Base-by-base conservation (phyloP, 1,140 invertebrate species). In the Drosophila lowei region DNA sequence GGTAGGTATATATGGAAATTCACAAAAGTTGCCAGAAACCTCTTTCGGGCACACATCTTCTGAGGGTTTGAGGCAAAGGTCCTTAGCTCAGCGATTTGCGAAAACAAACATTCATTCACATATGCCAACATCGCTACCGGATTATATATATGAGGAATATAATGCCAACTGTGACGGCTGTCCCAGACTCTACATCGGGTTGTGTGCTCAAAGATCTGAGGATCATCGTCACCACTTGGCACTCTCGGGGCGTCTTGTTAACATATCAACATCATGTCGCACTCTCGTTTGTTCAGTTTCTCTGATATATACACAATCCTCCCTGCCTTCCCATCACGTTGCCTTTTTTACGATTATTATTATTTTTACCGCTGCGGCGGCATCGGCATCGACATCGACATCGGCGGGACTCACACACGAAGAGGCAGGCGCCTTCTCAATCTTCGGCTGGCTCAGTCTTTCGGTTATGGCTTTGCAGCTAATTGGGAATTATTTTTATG, bases 401-500 rank as follows among this genome's bases (percentile, higher is more conserved):
- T 25, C 25, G 23, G 0, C 28, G 28, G 28, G 28, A 28, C 8
- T 28, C 28, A 30, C 56, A 65, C 58, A 70, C 65, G 64, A 55
- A 49, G 67, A 73, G 8, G 65, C 62, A 73, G 34, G 66, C 66
- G 66, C 66, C 63, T 68, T 67, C 68, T 68, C 68, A 68, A 57
- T 68, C 9, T 11, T 11, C 9, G 30, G 9, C 3, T 25, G 23
- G 23, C 23, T 38, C 34, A 13, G 34, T 68, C 56, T 70, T 68
- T 68, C 52, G 64, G 64, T 68, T 68, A 71, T 58, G 70, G 74
- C 52, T 76, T 66, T 71, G 56, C 70, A 74, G 84, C 83, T 88
- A 88, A 88, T 88, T 88, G 84, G 84, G 84, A 84, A 88, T 88
- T 88, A 88, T 89, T 83, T 89, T 88, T 88, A 89, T 88, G 83